Base-by-base conservation (phyloP, 2,113 vertebrate genomes). In the Gopherus evgoodei region DNA sequence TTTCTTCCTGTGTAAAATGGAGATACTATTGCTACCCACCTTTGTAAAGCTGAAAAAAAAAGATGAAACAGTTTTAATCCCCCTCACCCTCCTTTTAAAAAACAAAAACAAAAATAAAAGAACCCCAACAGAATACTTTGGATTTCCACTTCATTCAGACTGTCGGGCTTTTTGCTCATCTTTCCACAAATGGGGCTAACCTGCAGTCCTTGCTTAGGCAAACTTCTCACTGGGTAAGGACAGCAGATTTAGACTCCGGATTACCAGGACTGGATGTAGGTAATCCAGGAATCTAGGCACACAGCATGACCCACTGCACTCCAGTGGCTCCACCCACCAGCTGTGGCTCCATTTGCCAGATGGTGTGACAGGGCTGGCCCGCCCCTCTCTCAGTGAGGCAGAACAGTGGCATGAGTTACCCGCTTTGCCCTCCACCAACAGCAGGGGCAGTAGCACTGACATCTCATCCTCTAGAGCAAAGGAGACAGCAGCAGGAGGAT, bases 1-100 rank as follows among this genome's bases (percentile, higher is more conserved):
- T 89, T 87, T 50, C 13, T 3, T 47, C 8, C 27, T 47, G 11
- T 1, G 4, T 10, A 24, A 38, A 16, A 0, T 0, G 50, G 53
- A 57, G 11, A 44, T 6, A 79, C 11, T 9, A 35, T 12, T 53
- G 76, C 44, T 1, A 17, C 2, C 0, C 35, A 83, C 81, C 86
- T 92, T 78, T 93, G 14, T 52, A 88, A 76, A 90, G 27, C 56
- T 54, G 53, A 22, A 54, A 22, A 54, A 54, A 57, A 62, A 62
- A 62, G 29, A 62, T 62, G 13, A 62, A 62, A 14, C 12, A 16
- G 4, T n/a, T 69, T 62, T 62, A 50, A 35, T 21, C 19, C 35
- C 62, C 14, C 31, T 35, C 35, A n/a, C 7, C 8, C 31, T 5
- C 27, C 12, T 3, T 62, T 69, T 69, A 69, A 69, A 69, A 69